Conservation (phyloP, 2,797 vertebrate genomes). For the Neopelma chrysocephalum region DNA sequence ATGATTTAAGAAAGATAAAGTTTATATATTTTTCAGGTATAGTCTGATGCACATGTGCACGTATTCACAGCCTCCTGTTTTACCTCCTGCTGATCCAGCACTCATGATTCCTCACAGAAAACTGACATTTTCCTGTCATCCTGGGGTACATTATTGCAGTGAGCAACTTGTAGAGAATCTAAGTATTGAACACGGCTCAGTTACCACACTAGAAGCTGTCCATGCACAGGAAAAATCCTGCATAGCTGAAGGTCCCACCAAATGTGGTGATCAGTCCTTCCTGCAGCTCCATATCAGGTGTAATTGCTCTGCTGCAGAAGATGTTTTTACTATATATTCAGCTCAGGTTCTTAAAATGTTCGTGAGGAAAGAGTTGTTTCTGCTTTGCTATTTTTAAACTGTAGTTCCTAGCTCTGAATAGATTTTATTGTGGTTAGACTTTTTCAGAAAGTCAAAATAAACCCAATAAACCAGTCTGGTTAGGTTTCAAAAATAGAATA, state of each 20-base stretch:
- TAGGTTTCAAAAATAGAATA: constrained; percentile 55
- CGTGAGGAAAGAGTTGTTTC: constrained; percentile 40
- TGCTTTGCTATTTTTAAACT: constrained; percentile 47
- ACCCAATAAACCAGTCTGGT: constrained; percentile 56
- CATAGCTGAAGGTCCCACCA: background rate
- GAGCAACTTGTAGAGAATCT: background rate
- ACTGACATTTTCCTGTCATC: background rate
- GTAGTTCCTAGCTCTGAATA: background rate
- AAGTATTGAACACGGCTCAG: background rate
- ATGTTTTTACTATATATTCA: background rate
- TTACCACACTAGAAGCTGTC: background rate
- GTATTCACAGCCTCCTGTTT: background rate
- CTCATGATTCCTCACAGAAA: background rate
- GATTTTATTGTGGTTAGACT: constrained; percentile 60
- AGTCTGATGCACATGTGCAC: accelerated
- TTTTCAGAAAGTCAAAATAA: constrained; percentile 65
- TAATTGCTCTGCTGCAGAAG: background rate
- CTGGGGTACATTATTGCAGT: background rate
- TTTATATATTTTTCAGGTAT: background rate
- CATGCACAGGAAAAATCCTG: background rate
- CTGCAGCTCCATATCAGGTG: background rate
- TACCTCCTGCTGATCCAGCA: background rate
- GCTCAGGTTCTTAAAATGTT: background rate
- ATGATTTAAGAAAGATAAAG: background rate
- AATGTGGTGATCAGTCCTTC: background rate